phyloP scores from a whole-genome alignment of 2,113 vertebrate species.

The Aptenodytes forsteri region DNA sequence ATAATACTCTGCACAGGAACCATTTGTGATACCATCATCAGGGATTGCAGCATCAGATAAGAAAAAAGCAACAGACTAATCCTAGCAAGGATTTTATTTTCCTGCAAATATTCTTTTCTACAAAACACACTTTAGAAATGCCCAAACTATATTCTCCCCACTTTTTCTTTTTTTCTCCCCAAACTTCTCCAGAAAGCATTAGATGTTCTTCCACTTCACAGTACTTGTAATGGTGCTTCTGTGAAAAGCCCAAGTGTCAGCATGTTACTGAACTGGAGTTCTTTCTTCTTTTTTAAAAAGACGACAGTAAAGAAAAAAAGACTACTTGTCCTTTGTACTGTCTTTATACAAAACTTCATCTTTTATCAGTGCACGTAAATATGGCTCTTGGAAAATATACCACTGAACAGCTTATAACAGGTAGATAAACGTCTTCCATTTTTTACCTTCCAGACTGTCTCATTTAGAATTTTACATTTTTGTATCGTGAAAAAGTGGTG shows the following conservation, averaged over 20 bases:
- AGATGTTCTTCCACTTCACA: background rate
- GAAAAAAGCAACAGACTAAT: conserved; percentile 4
- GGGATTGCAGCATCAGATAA: background rate
- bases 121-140: background rate
- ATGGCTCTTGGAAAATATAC: background rate
- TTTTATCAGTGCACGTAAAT: background rate
- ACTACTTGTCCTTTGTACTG: background rate
- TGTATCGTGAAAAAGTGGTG: background rate
- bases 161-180: background rate
- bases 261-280: background rate
- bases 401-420: background rate
- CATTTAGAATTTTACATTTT: background rate
- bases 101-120: background rate
- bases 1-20: background rate
- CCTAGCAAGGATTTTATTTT: background rate
- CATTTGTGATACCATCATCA: background rate
- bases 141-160: background rate
- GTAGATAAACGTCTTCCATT: background rate
- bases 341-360: background rate
- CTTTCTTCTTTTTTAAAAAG: background rate
- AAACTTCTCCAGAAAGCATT: background rate
- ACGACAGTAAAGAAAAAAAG: background rate
- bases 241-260: background rate
- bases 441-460: background rate
- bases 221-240: background rate